Evolutionary conservation across 92 coral and sea anemone species (phyloP).

Genomic region (Virgularia gustaviana): DNA sequence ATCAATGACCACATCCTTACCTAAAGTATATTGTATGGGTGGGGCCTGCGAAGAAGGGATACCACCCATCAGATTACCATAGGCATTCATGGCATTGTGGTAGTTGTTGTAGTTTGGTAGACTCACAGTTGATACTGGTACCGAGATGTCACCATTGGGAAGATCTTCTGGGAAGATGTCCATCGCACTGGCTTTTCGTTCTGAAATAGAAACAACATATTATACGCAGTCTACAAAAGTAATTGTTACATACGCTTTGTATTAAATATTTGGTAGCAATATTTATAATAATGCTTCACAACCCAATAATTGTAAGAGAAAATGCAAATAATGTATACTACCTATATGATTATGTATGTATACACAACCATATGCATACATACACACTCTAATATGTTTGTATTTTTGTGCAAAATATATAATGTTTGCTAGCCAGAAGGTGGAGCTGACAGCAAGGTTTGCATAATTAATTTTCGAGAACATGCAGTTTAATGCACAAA

Average conservation of each 20-base stretch:
- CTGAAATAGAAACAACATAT: constrained; percentile 44
- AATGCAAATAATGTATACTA: too few species aligned
- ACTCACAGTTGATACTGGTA: constrained; percentile 65
- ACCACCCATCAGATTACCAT: constrained; percentile 71
- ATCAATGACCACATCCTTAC: constrained; percentile 34
- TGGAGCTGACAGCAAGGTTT: too few species aligned
- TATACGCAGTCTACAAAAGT: background rate
- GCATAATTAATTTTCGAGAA: too few species aligned
- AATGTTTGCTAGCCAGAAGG: too few species aligned
- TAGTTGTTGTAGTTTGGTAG: constrained; percentile 54
- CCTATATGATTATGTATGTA: too few species aligned
- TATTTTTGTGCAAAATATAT: too few species aligned
- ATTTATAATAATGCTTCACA: background rate
- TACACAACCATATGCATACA: too few species aligned
- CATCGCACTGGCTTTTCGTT: constrained; percentile 65
- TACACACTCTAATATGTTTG: too few species aligned
- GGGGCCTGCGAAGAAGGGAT: constrained; percentile 79
- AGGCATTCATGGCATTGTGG: constrained; percentile 64
- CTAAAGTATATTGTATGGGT: constrained; percentile 71
- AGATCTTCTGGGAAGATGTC: constrained; percentile 73
- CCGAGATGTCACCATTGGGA: constrained; percentile 84
- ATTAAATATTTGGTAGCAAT: constrained; percentile 21
- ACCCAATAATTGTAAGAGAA: background rate
- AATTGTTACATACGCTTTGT: background rate
- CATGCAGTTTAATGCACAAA: too few species aligned